Conservation (phyloP, 2,888 invertebrate species). For the Clivina fossor region DNA sequence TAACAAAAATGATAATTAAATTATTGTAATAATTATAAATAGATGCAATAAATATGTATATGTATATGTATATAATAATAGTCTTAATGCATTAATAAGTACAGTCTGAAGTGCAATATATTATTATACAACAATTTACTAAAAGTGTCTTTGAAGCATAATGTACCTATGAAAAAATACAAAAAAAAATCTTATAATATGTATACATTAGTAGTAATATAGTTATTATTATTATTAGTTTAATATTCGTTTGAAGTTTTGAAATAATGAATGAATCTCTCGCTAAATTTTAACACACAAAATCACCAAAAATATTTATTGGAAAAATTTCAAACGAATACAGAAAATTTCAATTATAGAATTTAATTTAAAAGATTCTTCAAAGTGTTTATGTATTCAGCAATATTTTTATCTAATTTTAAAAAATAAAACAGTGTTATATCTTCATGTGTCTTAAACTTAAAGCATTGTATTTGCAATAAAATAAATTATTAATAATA, state of each 20-base stretch:
- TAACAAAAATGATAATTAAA: no score
- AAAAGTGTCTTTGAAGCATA: neutral
- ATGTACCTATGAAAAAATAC: neutral
- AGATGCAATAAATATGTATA: neutral
- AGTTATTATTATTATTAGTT: no score
- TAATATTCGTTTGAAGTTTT: no score
- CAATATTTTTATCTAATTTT: constrained; percentile 2
- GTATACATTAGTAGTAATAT: no score
- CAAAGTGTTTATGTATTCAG: constrained; percentile 6
- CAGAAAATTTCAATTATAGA: no score
- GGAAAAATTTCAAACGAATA: no score
- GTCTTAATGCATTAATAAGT: constrained; percentile 5
- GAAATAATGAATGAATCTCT: no score
- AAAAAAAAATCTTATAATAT: neutral
- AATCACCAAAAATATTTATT: no score
- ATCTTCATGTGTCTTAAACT: constrained; percentile 12
- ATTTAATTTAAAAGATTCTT: constrained; percentile 6
- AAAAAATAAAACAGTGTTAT: constrained; percentile 9
- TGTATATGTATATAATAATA: constrained; percentile 5
- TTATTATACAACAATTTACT: neutral
- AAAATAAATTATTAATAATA: neutral
- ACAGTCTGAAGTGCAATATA: constrained; percentile 8
- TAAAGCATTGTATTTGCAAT: neutral
- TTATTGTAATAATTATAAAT: no score
- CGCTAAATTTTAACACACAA: no score